These are phyloP conservation scores for Stomorhina lunata DNA, from an alignment of 2,888 invertebrate species.

Conservation along the genomic window DNA sequence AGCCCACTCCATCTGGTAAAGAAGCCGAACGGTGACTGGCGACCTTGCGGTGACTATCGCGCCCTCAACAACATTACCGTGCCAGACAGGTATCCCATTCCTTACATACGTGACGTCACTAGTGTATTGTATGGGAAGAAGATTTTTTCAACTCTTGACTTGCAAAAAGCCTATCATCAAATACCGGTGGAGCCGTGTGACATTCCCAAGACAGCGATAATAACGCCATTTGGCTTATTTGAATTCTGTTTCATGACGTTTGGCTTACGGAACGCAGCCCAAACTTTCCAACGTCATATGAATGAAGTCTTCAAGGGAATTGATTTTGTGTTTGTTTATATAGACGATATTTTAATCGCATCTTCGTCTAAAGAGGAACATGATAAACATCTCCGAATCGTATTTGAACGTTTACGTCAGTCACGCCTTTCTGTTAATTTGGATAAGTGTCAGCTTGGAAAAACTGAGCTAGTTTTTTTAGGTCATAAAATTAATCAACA, in stretches of 20 bases:
- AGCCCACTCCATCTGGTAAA: slow-evolving; percentile 56
- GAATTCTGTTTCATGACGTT: slow-evolving; percentile 73
- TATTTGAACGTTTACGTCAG: neutral
- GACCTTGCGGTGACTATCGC: slow-evolving; percentile 42
- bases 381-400: neutral
- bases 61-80: slow-evolving; percentile 18
- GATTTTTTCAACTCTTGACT: neutral
- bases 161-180: slow-evolving; percentile 70
- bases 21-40: slow-evolving; percentile 44
- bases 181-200: slow-evolving; percentile 69
- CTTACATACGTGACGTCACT: neutral
- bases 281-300: neutral
- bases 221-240: slow-evolving; percentile 74
- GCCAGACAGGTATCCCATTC: slow-evolving; percentile 34
- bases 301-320: neutral
- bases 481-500: neutral
- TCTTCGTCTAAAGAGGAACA: neutral
- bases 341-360: neutral
- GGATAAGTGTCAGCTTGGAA: neutral
- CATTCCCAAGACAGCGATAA: slow-evolving; percentile 70
- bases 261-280: slow-evolving; percentile 70
- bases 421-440: neutral
- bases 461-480: neutral
- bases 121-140: neutral
- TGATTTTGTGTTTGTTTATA: neutral